Conservation (phyloP, 2,797 vertebrate species). For the Cossypha niveicapilla region DNA sequence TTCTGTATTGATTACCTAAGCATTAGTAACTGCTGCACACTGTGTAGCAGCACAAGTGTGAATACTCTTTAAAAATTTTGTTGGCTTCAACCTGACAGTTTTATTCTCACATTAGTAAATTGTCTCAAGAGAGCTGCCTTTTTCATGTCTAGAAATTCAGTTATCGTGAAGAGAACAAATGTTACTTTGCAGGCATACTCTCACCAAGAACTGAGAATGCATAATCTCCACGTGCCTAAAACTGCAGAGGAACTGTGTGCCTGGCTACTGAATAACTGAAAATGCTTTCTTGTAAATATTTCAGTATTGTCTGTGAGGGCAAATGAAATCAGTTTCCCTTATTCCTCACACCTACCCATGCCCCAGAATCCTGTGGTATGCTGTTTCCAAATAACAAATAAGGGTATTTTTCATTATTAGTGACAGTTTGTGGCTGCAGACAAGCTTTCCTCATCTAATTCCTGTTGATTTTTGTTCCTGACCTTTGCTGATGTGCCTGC, state of each 20-base stretch:
- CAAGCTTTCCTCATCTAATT: neutral
- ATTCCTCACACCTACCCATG: accelerated
- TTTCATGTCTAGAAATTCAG: neutral
- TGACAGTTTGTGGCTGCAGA: neutral
- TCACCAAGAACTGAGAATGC: neutral
- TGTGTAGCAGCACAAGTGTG: neutral
- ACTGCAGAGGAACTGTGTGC: neutral
- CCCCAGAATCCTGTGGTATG: neutral
- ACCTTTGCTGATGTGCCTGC: neutral
- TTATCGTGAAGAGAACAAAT: constrained; percentile 22
- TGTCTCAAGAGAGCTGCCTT: neutral
- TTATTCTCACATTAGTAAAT: constrained; percentile 15
- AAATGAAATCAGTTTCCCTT: neutral
- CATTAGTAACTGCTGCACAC: neutral
- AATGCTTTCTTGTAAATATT: neutral
- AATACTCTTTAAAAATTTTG: constrained; percentile 5
- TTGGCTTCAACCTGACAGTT: neutral
- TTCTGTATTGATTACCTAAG: constrained; percentile 16
- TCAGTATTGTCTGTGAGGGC: neutral
- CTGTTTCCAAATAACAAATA: neutral
- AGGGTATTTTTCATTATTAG: neutral
- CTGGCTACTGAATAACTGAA: neutral
- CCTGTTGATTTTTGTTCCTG: neutral
- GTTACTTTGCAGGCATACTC: neutral
- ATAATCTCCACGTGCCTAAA: neutral